phyloP scores from a whole-genome alignment of 2,888 invertebrate species.

The Eristalinus aeneus region DNA sequence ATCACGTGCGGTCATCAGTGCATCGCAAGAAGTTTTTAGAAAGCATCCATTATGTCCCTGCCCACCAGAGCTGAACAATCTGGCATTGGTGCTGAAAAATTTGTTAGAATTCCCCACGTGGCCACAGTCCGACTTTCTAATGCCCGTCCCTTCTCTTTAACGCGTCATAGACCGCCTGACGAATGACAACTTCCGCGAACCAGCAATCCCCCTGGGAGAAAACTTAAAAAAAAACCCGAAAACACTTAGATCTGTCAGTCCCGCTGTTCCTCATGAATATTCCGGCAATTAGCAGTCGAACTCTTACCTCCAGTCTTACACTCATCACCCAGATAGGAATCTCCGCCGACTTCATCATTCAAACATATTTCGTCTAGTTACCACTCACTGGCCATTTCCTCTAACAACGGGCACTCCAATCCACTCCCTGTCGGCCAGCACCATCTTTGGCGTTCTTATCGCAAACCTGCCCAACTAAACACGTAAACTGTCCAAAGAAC shows the following conservation, averaged over 20 bases:
- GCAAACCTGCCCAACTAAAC: conserved; percentile 40
- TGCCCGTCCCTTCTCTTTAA: not conserved
- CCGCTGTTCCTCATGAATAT: conserved; percentile 15
- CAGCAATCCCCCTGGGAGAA: not conserved
- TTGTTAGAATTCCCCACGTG: not conserved
- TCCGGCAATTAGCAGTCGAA: not conserved
- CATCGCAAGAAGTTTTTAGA: not conserved
- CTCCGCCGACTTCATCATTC: not conserved
- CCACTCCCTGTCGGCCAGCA: not conserved
- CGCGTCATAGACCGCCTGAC: not conserved
- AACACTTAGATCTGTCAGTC: not conserved
- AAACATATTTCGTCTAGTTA: conserved; percentile 22
- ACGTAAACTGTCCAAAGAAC: conserved; percentile 29
- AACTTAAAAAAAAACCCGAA: not conserved
- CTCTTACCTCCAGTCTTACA: not conserved
- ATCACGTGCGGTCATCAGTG: not conserved
- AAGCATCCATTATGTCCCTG: not conserved
- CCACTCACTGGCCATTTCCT: conserved; percentile 22
- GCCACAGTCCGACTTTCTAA: not conserved
- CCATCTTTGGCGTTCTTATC: conserved; percentile 30
- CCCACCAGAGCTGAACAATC: not conserved
- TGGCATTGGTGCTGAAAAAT: not conserved
- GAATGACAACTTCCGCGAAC: not conserved
- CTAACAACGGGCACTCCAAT: not conserved
- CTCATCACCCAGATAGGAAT: conserved; percentile 1